Conservation (phyloP, 2,888 invertebrate genomes). For the Sphecodes monilicornis region DNA sequence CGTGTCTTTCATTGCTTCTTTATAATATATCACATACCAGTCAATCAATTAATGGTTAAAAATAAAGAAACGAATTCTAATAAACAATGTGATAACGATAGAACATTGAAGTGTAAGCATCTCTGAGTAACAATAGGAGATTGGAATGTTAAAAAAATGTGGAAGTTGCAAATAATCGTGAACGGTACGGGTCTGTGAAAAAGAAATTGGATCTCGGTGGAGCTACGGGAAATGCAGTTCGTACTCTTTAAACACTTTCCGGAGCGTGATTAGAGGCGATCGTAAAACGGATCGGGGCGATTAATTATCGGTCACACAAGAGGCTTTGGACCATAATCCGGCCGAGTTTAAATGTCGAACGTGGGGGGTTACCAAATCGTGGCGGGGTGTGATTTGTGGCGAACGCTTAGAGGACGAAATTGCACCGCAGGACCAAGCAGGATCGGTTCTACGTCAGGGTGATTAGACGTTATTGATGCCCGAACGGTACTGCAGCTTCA, state of each 20-base stretch:
- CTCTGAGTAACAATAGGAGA: not conserved
- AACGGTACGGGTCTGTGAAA: slow-evolving; percentile 10
- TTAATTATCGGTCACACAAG: slow-evolving; percentile 69
- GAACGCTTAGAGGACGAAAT: slow-evolving; percentile 81
- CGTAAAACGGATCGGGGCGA: slow-evolving; percentile 67
- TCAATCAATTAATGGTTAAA: not conserved
- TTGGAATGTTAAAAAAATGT: not conserved
- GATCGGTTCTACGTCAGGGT: slow-evolving; percentile 76
- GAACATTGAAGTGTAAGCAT: not conserved
- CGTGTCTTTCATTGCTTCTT: too few relatives aligned
- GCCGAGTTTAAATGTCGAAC: slow-evolving; percentile 74
- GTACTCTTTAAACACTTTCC: slow-evolving; percentile 65
- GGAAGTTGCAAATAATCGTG: not conserved
- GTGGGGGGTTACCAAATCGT: slow-evolving; percentile 67
- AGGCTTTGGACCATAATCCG: slow-evolving; percentile 73
- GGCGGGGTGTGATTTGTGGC: slow-evolving; percentile 80
- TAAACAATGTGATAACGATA: not conserved
- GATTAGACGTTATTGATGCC: slow-evolving; percentile 81
- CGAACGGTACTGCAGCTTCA: slow-evolving; percentile 56
- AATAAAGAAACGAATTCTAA: not conserved
- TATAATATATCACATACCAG: too few relatives aligned
- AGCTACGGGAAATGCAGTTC: slow-evolving; percentile 26
- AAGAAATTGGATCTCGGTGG: slow-evolving; percentile 1
- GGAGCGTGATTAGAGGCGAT: slow-evolving; percentile 54
- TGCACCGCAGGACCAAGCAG: slow-evolving; percentile 75